Base-by-base conservation (phyloP, 2,888 invertebrate species). In the Aproaerema taeniolella region DNA sequence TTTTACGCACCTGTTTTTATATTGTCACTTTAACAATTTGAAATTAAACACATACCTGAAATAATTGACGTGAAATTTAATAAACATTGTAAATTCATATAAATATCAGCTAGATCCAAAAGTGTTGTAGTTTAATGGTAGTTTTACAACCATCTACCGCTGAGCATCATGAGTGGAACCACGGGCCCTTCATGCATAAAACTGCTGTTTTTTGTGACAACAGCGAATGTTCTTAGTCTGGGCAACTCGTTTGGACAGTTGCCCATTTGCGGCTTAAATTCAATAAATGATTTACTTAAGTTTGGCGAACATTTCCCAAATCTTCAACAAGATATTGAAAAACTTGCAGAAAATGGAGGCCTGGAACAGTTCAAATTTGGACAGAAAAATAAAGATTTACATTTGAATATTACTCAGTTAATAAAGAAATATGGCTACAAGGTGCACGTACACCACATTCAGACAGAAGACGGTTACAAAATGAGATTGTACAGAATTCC, bases 391-490 rank as follows among this genome's bases (percentile, higher is more conserved):
- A 74, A 75, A 47, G 81, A 81, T 15, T 63, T 60, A 0, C 29
- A 39, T 1, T 42, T 78, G 1, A 49, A 45, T 12, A 57, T 78
- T 6, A 50, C 42, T 3, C 45, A 58, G 0, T 53, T 81, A 3
- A 52, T 72, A 2, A 16, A 33, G 1, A 80, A 80, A 47, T 77
- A 79, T 38, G 72, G 74, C 11, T 62, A 64, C 42, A 45, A 53
- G 0, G 43, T 72, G 11, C 66, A 79, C 44, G 53, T 47, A 8
- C 66, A 78, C 33, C 41, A 53, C 2, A 67, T 73, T 0, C 29
- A 46, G 2, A 79, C 81, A 0, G 60, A 62, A 17, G 81, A 81
- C 30, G 76, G 75, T 4, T 78, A 75, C 37, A 39, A 67, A 4
- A 48, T 81, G 2, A 53, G 52, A 0, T 15, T 80, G 50, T 65